These are phyloP conservation scores for Vulpes lagopus DNA, from an alignment of 2,113 vertebrate genomes.

Conservation along the genomic window DNA sequence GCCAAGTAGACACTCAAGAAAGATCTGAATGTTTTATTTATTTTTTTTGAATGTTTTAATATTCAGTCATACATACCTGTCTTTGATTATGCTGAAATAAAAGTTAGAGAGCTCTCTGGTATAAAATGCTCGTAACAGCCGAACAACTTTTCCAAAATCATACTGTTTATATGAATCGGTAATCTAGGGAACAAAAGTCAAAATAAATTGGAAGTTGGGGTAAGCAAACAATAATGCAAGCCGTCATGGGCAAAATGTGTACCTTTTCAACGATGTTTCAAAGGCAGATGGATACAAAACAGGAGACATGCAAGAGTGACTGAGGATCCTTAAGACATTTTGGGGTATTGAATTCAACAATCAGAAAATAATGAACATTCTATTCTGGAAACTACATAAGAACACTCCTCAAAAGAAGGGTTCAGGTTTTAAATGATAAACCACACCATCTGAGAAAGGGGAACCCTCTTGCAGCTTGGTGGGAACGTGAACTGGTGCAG, in stretches of 20 bases:
- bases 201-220: background rate
- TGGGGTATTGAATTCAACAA: background rate
- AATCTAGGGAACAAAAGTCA: slow-evolving; percentile 86
- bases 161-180: slow-evolving; percentile 95
- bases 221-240: background rate
- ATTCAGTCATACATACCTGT: slow-evolving; percentile 88
- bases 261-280: background rate
- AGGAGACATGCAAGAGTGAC: background rate
- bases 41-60: no score
- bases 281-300: background rate
- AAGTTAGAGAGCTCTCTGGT: slow-evolving; percentile 95
- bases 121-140: slow-evolving; percentile 93
- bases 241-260: background rate
- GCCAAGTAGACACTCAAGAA: accelerated
- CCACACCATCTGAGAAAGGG: background rate
- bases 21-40: accelerated
- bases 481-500: no score
- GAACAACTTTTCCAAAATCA: slow-evolving; percentile 93
- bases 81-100: slow-evolving; percentile 97
- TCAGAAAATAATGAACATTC: background rate
- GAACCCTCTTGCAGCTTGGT: no score
- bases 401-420: background rate
- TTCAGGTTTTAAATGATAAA: background rate
- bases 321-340: background rate
- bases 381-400: background rate